phyloP scores from a whole-genome alignment of 2,888 invertebrate genomes.

The Standfussiana lucernea region DNA sequence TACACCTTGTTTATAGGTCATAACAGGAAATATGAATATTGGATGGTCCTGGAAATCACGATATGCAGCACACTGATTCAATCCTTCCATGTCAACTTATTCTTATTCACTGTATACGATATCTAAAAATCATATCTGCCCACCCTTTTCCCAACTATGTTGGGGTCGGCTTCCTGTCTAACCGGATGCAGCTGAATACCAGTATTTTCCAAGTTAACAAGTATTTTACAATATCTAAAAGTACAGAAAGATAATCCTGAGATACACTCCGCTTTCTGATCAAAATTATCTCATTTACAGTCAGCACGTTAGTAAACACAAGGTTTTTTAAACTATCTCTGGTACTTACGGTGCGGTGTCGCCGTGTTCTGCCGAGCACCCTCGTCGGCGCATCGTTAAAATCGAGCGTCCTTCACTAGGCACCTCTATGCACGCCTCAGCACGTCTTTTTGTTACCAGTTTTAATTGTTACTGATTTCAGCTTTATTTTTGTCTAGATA shows the following conservation, averaged over 20 bases:
- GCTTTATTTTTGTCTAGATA: slow-evolving; percentile 28
- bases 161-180: neutral
- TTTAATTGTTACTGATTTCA: slow-evolving; percentile 58
- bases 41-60: neutral
- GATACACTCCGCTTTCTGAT: neutral
- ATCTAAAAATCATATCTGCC: neutral
- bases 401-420: slow-evolving; percentile 69
- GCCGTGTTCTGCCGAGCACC: slow-evolving; percentile 34
- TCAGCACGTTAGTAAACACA: slow-evolving; percentile 7
- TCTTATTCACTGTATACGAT: neutral
- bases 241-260: neutral
- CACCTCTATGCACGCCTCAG: slow-evolving; percentile 30
- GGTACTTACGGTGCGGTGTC: slow-evolving; percentile 31
- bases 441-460: slow-evolving; percentile 56
- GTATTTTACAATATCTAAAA: neutral
- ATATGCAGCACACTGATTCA: neutral
- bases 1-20: no score
- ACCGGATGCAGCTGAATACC: neutral
- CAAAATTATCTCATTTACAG: neutral
- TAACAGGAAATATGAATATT: no score
- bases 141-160: neutral
- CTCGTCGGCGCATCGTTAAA: slow-evolving; percentile 72
- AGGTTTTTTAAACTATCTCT: slow-evolving; percentile 46
- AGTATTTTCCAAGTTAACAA: no score
- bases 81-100: neutral